A percentile compares a stretch with the other conserved stretches of the same genome.
phyloP scores from a whole-genome alignment of 1,140 invertebrate species.

The Leptinotarsa defecta region DNA sequence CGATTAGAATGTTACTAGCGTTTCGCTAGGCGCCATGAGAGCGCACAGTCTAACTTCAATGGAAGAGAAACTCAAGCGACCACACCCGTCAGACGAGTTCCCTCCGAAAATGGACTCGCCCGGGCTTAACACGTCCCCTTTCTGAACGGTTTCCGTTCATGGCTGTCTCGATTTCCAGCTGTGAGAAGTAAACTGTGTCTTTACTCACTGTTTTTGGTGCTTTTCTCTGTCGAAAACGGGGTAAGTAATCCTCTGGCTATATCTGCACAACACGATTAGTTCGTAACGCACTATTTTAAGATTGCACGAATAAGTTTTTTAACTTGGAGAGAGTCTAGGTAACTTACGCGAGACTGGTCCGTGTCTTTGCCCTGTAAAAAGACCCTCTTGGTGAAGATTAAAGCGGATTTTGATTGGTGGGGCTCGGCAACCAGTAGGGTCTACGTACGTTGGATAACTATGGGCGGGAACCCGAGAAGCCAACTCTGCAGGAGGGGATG shows the following conservation, averaged over 20 bases:
- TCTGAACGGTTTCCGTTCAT: conserved; percentile 20
- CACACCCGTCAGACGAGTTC: conserved; percentile 42
- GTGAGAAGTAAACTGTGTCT: conserved; percentile 26
- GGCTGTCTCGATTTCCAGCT: conserved; percentile 37
- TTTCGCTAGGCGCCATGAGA: neutral
- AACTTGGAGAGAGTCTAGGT: conserved; percentile 34
- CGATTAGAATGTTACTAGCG: conserved; percentile 32
- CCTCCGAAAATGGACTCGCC: conserved; percentile 45
- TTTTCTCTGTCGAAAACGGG: neutral
- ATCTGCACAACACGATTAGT: conserved; percentile 16
- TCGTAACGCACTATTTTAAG: conserved; percentile 14
- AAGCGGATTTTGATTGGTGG: conserved; percentile 40
- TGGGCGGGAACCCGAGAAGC: conserved; percentile 22
- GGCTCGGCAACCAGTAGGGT: conserved; percentile 39
- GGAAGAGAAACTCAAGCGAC: conserved; percentile 30
- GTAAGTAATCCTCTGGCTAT: conserved; percentile 4
- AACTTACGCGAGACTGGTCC: conserved; percentile 40
- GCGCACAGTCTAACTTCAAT: conserved; percentile 35
- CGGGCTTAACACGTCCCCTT: conserved; percentile 44
- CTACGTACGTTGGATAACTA: conserved; percentile 3
- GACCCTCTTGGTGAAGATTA: conserved; percentile 45
- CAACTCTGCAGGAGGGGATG: conserved; percentile 26
- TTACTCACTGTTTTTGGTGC: conserved; percentile 24
- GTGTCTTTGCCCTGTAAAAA: conserved; percentile 49
- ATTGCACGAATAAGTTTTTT: conserved; percentile 30